Percentiles rank a stretch among this genome's conserved stretches.
phyloP scores from a whole-genome alignment of 2,888 invertebrate genomes.

The Tipula unca region DNA sequence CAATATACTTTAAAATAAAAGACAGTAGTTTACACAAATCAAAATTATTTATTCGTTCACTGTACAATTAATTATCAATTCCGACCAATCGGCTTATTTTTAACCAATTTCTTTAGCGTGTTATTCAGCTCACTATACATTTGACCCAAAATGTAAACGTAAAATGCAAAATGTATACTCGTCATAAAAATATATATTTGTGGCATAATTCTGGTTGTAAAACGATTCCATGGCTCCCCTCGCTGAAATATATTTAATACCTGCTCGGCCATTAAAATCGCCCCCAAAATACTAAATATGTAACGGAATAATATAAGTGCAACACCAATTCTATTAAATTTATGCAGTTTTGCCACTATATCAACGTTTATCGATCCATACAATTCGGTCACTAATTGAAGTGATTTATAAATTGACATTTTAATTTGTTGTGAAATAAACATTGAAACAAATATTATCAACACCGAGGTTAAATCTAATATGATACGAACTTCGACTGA shows the following conservation, averaged over 20 bases:
- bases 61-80: too few relatives aligned
- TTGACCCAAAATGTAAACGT: neutral
- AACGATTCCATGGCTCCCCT: neutral
- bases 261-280: neutral
- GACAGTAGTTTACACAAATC: neutral
- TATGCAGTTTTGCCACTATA: neutral
- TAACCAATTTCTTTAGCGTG: neutral
- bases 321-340: neutral
- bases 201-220: neutral
- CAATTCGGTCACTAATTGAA: neutral
- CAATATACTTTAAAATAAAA: too few relatives aligned
- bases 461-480: neutral
- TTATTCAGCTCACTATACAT: neutral
- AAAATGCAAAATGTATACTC: neutral
- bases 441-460: neutral
- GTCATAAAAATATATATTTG: neutral
- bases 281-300: neutral
- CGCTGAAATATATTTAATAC: neutral
- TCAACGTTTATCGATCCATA: neutral
- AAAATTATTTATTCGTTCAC: neutral
- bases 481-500: neutral
- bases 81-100: neutral
- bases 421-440: neutral
- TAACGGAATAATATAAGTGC: neutral
- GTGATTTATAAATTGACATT: neutral